phyloP scores from a whole-genome alignment of 2,888 invertebrate species.

The Noctua janthina region DNA sequence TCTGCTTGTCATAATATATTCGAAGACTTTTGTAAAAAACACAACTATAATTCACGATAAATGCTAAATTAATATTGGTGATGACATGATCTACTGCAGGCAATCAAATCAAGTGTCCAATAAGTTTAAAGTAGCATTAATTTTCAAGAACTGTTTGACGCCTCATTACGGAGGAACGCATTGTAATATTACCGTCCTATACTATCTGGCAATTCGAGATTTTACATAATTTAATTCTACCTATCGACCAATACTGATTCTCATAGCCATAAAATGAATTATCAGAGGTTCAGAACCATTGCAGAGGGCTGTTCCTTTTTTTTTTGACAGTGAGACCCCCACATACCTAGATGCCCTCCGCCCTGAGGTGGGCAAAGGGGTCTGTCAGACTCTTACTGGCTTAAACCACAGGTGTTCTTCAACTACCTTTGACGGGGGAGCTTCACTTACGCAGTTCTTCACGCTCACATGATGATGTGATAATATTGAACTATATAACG shows the following conservation, averaged over 20 bases:
- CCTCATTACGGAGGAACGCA: neutral
- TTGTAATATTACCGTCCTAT: neutral
- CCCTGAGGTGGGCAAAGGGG: neutral
- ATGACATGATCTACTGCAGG: conserved; percentile 28
- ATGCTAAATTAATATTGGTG: conserved; percentile 16
- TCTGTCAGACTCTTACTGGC: neutral
- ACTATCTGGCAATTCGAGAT: neutral
- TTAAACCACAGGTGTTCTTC: neutral
- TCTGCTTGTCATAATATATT: neutral
- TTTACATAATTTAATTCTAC: neutral
- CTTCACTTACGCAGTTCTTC: neutral
- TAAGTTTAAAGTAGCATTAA: conserved; percentile 15
- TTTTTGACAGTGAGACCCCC: neutral
- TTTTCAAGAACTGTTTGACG: conserved; percentile 27
- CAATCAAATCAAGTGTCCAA: conserved; percentile 8
- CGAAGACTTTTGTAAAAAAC: conserved; percentile 3
- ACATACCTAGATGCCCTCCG: neutral
- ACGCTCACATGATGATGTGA: neutral
- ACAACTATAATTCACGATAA: neutral
- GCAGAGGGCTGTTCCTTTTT: neutral
- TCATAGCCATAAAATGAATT: neutral
- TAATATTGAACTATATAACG: neutral
- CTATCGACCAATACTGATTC: neutral
- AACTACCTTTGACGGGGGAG: neutral
- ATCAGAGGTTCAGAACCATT: neutral